Evolutionary conservation across 2,888 invertebrate species (phyloP), one percentile per base, ranked within the genome.

Genomic region (Diarsia rubi): DNA sequence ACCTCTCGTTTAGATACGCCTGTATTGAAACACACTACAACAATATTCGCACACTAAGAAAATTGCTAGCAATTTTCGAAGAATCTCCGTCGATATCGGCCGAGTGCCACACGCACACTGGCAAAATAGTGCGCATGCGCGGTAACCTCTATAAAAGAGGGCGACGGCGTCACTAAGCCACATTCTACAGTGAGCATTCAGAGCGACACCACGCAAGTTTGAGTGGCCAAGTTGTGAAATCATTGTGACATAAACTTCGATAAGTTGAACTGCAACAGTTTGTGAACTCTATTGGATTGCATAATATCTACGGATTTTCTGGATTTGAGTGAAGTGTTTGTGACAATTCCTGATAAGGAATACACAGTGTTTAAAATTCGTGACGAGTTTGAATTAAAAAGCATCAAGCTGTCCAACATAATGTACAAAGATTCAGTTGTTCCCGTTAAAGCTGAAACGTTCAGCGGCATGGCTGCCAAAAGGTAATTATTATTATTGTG

Each of bases 351-450:
- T 83, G 76, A 82, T 14, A 83, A 75, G 70, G 82, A 62, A 66
- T 70, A 69, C 76, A 84, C 69, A 81, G 88, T 88, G 86, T 73
- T 84, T 65, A 90, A 90, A 85, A 93, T 92, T 90, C 82, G 94
- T 94, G 95, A 94, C 76, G 89, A 91, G 84, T 87, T 88, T 72
- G 88, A 91, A 73, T 86, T 95, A 83, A 95, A 91, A 83, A 96
- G 96, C 83, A 94, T 96, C 69, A 92, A 93, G 71, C 78, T 92
- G 83, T 86, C 91, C 65, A 85, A 65, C 84, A 96, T 93, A 73
- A 96, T 96, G 96, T 96, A 93, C 93, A 93, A 95, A 90, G 95
- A 96, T 75, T 92, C 95, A 81, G 94, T 96, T 82, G 93, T 96
- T 81, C 93, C 96, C n/a, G 93, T 95, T 27, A 96, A 96, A 90